Conservation (phyloP, 2,888 invertebrate species). For the Drosophila infuscata region DNA sequence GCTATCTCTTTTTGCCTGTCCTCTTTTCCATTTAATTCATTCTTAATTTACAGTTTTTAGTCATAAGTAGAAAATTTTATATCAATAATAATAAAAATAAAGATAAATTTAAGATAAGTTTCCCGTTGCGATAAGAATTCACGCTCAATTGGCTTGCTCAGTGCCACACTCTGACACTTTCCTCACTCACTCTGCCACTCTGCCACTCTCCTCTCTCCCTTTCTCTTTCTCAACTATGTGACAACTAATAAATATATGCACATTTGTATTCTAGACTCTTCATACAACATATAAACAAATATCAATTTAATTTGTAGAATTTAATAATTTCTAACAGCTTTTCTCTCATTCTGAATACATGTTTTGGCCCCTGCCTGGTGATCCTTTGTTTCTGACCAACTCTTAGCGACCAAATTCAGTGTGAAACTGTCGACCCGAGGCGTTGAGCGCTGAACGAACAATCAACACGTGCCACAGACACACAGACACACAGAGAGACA, state of each 20-base stretch:
- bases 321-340: constrained; percentile 24
- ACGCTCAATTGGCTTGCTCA: too few relatives aligned
- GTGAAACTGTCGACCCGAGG: constrained; percentile 7
- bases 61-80: neutral
- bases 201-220: neutral
- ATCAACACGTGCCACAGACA: constrained; percentile 53
- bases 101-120: neutral
- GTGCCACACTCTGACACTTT: neutral
- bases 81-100: neutral
- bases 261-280: neutral
- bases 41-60: neutral
- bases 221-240: neutral
- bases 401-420: constrained; percentile 23
- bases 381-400: constrained; percentile 42
- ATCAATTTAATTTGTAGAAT: neutral
- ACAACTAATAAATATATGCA: neutral
- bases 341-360: neutral
- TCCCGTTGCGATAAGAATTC: too few relatives aligned
- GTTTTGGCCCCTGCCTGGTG: constrained; percentile 3
- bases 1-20: neutral
- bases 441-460: constrained; percentile 8
- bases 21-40: neutral
- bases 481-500: constrained; percentile 36
- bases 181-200: neutral
- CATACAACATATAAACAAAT: neutral